phyloP scores from a whole-genome alignment of 92 coral and sea anemone genomes.

The Parazoanthus swiftii region DNA sequence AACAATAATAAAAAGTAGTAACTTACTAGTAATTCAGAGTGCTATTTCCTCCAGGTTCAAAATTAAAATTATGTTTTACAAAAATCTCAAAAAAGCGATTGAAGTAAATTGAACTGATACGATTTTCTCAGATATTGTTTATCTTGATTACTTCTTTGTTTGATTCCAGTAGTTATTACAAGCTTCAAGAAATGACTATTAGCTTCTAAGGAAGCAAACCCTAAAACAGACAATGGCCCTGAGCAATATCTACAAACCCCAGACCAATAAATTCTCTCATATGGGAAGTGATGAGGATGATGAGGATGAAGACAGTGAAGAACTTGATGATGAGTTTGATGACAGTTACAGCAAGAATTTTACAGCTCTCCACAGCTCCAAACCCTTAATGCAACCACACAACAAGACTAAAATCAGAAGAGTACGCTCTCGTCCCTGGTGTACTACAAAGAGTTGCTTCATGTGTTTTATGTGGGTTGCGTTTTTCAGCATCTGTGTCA shows the following conservation, averaged over 20 bases:
- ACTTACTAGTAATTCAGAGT: no score
- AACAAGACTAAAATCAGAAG: slow-evolving; percentile 73
- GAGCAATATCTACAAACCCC: slow-evolving; percentile 92
- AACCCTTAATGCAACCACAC: slow-evolving; percentile 65
- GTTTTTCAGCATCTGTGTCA: slow-evolving; percentile 73
- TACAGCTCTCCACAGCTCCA: slow-evolving; percentile 59
- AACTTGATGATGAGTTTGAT: slow-evolving; percentile 75
- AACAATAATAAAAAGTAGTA: no score
- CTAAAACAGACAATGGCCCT: slow-evolving; percentile 60
- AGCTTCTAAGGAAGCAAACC: not conserved
- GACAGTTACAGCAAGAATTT: slow-evolving; percentile 64
- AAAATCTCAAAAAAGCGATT: no score
- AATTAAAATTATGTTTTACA: no score
- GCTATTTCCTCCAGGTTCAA: no score
- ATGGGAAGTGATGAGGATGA: slow-evolving; percentile 88
- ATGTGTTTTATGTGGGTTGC: slow-evolving; percentile 82
- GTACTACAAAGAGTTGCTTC: slow-evolving; percentile 79
- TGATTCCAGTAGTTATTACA: no score
- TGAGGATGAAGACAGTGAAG: slow-evolving; percentile 67
- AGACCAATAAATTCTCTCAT: slow-evolving; percentile 84
- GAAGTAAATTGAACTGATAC: no score
- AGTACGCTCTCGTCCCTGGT: slow-evolving; percentile 82
- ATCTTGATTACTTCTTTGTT: no score
- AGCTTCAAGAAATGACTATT: not conserved
- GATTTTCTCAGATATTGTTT: no score